Base-by-base conservation (phyloP, 2,113 vertebrate species). In the Misgurnus mizolepis region DNA sequence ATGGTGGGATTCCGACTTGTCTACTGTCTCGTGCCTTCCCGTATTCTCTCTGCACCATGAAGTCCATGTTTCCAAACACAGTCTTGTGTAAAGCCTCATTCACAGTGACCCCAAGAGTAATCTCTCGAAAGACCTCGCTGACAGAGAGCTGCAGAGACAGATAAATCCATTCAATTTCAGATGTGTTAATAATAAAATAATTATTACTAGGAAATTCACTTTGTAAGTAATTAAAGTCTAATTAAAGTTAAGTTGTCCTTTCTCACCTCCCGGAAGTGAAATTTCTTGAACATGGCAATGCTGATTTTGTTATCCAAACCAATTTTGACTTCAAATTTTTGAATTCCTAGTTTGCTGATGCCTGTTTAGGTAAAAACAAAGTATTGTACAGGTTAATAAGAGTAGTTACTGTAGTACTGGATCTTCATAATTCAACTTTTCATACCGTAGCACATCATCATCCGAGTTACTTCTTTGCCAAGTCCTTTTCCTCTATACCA, bases 381-480 rank as follows among this genome's bases (percentile, higher is more conserved):
- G 6, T 17, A 64, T 0, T 17, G 41, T 49, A 17, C 40, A 71
- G 14, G n/a, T 4, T 7, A 14, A 80, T 11, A 3, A 80, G 43
- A 17, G n/a, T 64, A 82, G 12, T 40, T 7, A 45, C 18, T 6
- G 18, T 41, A 70, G 7, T 45, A 61, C 17, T 45, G 61, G 5
- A 17, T 6, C 12, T n/a, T 17, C 6, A 14, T 43, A 40, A 56
- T 60, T 18, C n/a, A 49, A 22, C 40, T 49, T 7, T 43, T 39
- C 15, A 27, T 90, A 98, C 98, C 98, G 0, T 97, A 99, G 43
- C 87, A 88, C 93, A 98, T 93, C 95, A 99, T 98, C 91, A 98
- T 94, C 64, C 90, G 87, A 0, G 92, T 92, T 18, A 95, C 95
- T 87, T 99, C 97, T 39, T 96, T 97, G 80, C 98, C 98, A 53